These are phyloP conservation scores for Athene cunicularia DNA, from an alignment of 2,113 vertebrate species.

Conservation along the genomic window DNA sequence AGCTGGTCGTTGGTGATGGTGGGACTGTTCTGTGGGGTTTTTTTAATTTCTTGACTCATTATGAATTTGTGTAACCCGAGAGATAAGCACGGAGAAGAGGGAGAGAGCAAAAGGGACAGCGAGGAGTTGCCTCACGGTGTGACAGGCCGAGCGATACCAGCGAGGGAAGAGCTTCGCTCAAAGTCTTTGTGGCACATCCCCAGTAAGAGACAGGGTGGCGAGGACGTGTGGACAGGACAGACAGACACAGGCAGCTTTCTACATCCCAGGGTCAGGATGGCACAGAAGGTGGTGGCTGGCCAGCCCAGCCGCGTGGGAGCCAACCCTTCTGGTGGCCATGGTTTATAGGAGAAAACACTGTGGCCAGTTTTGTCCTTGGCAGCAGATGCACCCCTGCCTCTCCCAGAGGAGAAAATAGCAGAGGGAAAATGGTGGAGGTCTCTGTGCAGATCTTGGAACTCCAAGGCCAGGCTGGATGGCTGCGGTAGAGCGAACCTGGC, in stretches of 20 bases:
- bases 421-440: not conserved
- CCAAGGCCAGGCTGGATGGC: not conserved
- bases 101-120: not conserved
- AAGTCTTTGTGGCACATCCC: not conserved
- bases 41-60: not conserved
- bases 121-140: not conserved
- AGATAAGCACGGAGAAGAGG: rapidly evolving
- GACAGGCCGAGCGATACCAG: rapidly evolving
- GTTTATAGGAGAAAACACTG: not conserved
- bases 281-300: not conserved
- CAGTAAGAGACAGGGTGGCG: not conserved
- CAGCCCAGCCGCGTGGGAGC: too few species aligned
- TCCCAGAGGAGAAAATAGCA: not conserved
- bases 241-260: not conserved
- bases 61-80: not conserved
- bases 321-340: rapidly evolving
- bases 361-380: rapidly evolving
- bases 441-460: not conserved
- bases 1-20: rapidly evolving
- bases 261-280: not conserved
- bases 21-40: rapidly evolving
- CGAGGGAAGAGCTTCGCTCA: not conserved
- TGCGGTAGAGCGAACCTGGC: not conserved
- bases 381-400: not conserved
- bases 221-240: not conserved